Base-by-base conservation (phyloP, 1,140 invertebrate genomes). In the Teleogryllus occipitalis region DNA sequence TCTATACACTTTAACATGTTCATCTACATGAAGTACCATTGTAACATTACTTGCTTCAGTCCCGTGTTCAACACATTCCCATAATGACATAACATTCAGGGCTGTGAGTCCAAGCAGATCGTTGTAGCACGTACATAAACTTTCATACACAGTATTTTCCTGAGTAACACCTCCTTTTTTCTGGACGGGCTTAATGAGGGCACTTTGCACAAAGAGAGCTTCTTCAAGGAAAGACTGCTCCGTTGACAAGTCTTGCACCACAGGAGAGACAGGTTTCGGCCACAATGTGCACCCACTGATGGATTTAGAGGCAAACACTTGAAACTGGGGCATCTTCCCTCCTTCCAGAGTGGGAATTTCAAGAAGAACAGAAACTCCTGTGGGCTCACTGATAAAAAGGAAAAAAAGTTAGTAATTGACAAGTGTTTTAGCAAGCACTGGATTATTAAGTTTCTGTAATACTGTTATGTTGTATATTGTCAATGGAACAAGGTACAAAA, bases 171-270 rank as follows among this genome's bases (percentile, higher is more conserved):
- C 84, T 79, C 87, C 89, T 84, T 90, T 91, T 82, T 90, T 91
- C 79, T 90, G 85, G 82, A 92, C 88, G 80, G 89, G 89, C 83
- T 89, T 91, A 65, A 92, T 88, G 79, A 92, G 84, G 15, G 80
- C 65, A 22, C 27, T 79, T 12, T 81, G 88, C 83, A 92, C 88
- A 77, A 88, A 85, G 80, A 92, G 84, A 87, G 90, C 90, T 84
- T 92, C 90, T 85, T 93, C 91, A 80, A 93, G 85, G 86, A 90
- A 91, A 83, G 89, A 88, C 88, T 93, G 91, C 85, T 92, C 90
- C 82, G 88, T 89, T 82, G 89, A 88, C 47, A 91, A 85, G 84
- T 90, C 89, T 82, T 86, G 86, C 82, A 90, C 87, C 81, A 88
- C 87, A 80, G 85, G 85, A 81, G 87, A 85, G 82, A 82, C 79